These are phyloP conservation scores for Dryomyza anilis DNA, from an alignment of 2,888 invertebrate genomes.

Conservation along the genomic window DNA sequence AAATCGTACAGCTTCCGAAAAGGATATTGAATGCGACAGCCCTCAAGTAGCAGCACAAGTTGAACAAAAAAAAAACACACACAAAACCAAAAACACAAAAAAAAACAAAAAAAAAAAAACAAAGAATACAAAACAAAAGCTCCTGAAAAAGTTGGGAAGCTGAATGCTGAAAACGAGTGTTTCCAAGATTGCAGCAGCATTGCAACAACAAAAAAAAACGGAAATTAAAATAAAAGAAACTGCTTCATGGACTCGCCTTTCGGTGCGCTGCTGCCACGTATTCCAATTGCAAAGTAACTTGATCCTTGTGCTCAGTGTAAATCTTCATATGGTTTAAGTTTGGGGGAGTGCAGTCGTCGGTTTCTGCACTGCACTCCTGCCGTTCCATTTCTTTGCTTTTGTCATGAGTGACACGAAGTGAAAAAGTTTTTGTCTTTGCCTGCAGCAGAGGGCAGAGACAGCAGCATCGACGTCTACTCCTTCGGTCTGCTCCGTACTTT, in stretches of 20 bases:
- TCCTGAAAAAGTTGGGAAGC: no score
- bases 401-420: conserved; percentile 10
- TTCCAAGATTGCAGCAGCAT: neutral
- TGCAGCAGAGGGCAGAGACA: no score
- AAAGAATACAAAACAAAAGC: neutral
- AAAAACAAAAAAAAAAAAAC: neutral
- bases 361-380: neutral
- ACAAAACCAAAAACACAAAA: neutral
- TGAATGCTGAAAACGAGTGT: conserved; percentile 5
- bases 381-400: conserved; percentile 11
- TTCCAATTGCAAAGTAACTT: conserved; percentile 27
- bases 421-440: conserved; percentile 19
- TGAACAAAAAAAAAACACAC: neutral
- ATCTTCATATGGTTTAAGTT: conserved; percentile 45
- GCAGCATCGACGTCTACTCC: conserved; percentile 8
- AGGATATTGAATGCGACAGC: conserved; percentile 8
- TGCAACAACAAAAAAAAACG: neutral
- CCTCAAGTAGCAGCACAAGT: neutral
- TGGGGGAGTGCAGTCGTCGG: neutral
- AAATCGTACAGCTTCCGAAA: conserved; percentile 10
- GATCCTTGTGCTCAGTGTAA: conserved; percentile 45
- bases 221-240: conserved; percentile 15
- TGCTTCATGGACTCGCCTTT: neutral
- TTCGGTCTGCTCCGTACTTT: neutral
- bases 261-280: conserved; percentile 4